Percentiles rank a stretch among this genome's conserved stretches.
Evolutionary conservation across 1,140 invertebrate genomes (phyloP).

Genomic region (Lethrus apterus): DNA sequence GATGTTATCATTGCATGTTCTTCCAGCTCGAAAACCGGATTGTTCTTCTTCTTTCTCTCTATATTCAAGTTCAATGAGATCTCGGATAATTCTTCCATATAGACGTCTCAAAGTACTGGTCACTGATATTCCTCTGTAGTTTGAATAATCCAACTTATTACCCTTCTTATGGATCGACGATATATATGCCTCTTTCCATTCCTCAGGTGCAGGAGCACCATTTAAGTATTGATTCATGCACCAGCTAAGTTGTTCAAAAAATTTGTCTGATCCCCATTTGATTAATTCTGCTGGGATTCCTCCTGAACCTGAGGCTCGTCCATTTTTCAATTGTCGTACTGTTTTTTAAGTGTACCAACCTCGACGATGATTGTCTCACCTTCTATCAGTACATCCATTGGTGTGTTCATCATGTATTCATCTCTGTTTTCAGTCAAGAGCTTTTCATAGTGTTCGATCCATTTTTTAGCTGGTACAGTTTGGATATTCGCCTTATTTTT

Average conservation of each 20-base stretch:
- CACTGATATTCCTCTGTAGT: not conserved
- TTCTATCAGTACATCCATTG: not conserved
- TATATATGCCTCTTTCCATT: slow-evolving; percentile 1
- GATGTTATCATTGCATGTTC: slow-evolving; percentile 5
- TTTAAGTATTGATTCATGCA: not conserved
- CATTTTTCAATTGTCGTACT: slow-evolving; percentile 1
- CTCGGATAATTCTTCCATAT: not conserved
- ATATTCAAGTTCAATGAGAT: not conserved
- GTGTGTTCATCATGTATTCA: not conserved
- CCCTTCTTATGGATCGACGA: not conserved
- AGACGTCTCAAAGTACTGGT: not conserved
- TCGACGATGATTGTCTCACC: not conserved
- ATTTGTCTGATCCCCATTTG: not conserved
- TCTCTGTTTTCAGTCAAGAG: not conserved
- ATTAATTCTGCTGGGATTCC: not conserved
- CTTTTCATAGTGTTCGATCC: not conserved
- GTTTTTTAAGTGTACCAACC: too few relatives aligned
- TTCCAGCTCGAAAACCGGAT: not conserved
- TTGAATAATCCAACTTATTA: not conserved
- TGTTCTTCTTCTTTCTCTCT: slow-evolving; percentile 6
- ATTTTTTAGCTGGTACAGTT: not conserved
- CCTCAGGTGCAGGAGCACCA: not conserved
- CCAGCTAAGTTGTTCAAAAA: not conserved
- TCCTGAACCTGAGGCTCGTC: not conserved
- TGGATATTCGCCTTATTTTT: too few relatives aligned